Evolutionary conservation across 2,888 invertebrate genomes (phyloP).

Genomic region (Hypena proboscidalis): DNA sequence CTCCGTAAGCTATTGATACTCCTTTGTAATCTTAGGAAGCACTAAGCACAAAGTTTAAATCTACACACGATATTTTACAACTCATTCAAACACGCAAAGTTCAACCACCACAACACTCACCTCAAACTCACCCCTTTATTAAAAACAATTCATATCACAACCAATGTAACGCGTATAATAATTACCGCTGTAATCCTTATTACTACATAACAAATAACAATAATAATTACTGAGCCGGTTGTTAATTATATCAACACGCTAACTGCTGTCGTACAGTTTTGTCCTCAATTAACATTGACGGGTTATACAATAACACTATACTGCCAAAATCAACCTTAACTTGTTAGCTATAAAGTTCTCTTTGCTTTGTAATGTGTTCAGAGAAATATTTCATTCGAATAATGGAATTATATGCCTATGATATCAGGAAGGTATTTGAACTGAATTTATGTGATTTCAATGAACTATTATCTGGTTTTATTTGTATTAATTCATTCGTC

Average conservation of each 20-base stretch:
- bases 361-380: background rate
- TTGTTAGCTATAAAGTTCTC: background rate
- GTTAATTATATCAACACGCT: conserved; percentile 24
- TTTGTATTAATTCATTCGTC: background rate
- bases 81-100: too few relatives aligned
- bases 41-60: too few relatives aligned
- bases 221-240: conserved; percentile 25
- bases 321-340: conserved; percentile 2
- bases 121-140: background rate
- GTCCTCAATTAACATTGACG: conserved; percentile 10
- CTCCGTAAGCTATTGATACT: too few relatives aligned
- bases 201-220: conserved; percentile 20
- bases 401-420: conserved; percentile 22
- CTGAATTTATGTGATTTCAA: conserved; percentile 3
- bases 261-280: conserved; percentile 14
- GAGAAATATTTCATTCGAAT: conserved; percentile 17
- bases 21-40: too few relatives aligned
- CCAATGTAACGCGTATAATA: conserved; percentile 5
- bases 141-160: conserved; percentile 10
- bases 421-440: conserved; percentile 13
- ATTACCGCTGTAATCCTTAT: conserved; percentile 13
- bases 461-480: background rate
- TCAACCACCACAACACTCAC: too few relatives aligned
- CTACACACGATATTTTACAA: too few relatives aligned
- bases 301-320: background rate